Conservation (phyloP, 2,797 vertebrate genomes). For the Mormyrops attenuatus region DNA sequence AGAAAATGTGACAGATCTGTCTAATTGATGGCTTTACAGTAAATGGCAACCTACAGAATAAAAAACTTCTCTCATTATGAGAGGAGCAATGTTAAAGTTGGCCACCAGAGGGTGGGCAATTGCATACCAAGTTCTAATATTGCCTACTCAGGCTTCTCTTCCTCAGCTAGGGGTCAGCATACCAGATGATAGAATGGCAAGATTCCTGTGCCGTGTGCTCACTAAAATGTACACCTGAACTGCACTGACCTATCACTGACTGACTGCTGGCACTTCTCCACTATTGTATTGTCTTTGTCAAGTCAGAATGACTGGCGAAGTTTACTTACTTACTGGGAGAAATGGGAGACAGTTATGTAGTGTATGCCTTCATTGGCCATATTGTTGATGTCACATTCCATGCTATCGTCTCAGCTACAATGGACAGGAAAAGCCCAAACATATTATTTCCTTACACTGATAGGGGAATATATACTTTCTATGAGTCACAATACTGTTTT, state of each 20-base stretch:
- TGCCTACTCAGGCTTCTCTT: background rate
- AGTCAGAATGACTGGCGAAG: slow-evolving; percentile 5
- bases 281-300: background rate
- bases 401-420: background rate
- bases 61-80: background rate
- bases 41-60: background rate
- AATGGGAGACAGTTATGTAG: background rate
- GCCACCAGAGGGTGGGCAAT: slow-evolving; percentile 19
- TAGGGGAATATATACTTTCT: background rate
- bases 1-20: slow-evolving; percentile 8
- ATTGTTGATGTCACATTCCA: background rate
- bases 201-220: background rate
- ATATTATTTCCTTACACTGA: background rate
- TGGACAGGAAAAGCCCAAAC: background rate
- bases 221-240: background rate
- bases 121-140: background rate
- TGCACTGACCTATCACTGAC: background rate
- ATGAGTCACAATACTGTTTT: background rate
- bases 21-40: background rate
- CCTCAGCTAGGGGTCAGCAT: background rate
- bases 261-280: background rate
- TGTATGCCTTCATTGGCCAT: background rate
- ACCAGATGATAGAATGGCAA: slow-evolving; percentile 1
- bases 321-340: background rate
- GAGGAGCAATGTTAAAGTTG: background rate